Evolutionary conservation across 2,113 vertebrate species (phyloP).

Genomic region (Platysteira castanea): DNA sequence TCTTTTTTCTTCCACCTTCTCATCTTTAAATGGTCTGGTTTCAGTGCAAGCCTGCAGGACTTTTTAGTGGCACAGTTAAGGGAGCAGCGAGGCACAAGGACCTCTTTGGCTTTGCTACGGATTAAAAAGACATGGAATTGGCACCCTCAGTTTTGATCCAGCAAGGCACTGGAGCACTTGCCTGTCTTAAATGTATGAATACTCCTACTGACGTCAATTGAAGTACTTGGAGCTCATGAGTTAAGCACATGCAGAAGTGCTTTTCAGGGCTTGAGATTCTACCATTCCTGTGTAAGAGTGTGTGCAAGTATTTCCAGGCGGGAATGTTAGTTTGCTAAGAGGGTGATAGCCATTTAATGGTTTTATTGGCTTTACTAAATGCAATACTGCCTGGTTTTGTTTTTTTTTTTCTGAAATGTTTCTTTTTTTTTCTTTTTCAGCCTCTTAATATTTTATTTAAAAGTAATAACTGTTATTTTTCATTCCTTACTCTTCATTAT

Average conservation of each 20-base stretch:
- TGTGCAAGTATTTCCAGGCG: constrained; percentile 14
- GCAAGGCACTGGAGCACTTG: not conserved
- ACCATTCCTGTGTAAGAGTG: not conserved
- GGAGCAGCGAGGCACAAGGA: not conserved
- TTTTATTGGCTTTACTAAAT: not conserved
- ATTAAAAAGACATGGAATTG: not conserved
- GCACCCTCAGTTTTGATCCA: not conserved
- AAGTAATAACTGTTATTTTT: not conserved
- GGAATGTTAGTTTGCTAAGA: not conserved
- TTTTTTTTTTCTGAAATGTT: not conserved
- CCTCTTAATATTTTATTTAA: not conserved
- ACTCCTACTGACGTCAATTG: not conserved
- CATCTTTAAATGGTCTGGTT: not conserved
- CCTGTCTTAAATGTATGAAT: not conserved
- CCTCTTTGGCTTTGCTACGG: not conserved
- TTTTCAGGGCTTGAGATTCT: constrained; percentile 23
- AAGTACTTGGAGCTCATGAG: not conserved
- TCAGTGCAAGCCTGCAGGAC: not conserved
- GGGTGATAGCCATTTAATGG: not conserved
- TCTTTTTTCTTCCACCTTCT: not conserved
- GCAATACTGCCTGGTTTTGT: not conserved
- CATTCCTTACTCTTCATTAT: not conserved
- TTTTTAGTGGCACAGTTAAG: not conserved
- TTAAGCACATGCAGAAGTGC: constrained; percentile 43
- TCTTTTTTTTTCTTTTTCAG: not conserved